A percentile compares a stretch with the other conserved stretches of the same genome.
These are phyloP conservation scores for Agelas oroides DNA, from an alignment of 37 sponge, comb jelly and placozoan genomes.

Conservation along the genomic window DNA sequence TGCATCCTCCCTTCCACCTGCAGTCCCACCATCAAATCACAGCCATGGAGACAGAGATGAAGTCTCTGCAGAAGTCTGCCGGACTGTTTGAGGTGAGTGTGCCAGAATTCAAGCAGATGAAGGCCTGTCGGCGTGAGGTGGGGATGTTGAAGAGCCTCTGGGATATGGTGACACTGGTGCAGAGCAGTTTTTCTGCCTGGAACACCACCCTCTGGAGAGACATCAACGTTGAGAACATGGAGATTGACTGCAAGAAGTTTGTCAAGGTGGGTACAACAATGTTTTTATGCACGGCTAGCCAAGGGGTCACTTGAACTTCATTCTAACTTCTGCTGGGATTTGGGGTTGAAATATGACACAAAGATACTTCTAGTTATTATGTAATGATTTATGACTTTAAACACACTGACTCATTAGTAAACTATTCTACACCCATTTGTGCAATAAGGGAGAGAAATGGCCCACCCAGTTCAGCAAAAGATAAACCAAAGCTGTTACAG, in stretches of 20 bases:
- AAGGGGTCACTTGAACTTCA: no score
- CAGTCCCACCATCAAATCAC: slow-evolving; percentile 51
- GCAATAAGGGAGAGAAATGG: no score
- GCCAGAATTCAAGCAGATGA: slow-evolving; percentile 97
- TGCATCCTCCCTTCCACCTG: no score
- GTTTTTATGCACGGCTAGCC: background rate
- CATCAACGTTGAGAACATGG: slow-evolving; percentile 98
- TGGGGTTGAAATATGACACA: no score
- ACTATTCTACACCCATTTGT: no score
- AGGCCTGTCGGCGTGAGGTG: slow-evolving; percentile 87
- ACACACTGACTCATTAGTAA: no score
- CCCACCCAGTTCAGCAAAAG: no score
- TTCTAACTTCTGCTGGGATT: no score
- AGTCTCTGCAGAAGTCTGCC: slow-evolving; percentile 75
- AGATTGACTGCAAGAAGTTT: slow-evolving; percentile 98
- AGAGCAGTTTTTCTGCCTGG: slow-evolving; percentile 92
- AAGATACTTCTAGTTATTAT: no score
- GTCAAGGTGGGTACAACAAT: slow-evolving; percentile 52
- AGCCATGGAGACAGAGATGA: slow-evolving; percentile 88
- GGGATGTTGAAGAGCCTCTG: slow-evolving; percentile 88
- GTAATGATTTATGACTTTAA: no score
- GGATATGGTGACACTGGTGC: slow-evolving; percentile 90
- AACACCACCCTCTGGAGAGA: slow-evolving; percentile 95
- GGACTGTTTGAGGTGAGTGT: slow-evolving; percentile 94
- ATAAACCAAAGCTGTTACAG: no score